Percentiles rank a stretch among this genome's conserved stretches.
These are phyloP conservation scores for Heteromyza rotundicornis DNA, from an alignment of 2,888 invertebrate genomes.

Conservation along the genomic window DNA sequence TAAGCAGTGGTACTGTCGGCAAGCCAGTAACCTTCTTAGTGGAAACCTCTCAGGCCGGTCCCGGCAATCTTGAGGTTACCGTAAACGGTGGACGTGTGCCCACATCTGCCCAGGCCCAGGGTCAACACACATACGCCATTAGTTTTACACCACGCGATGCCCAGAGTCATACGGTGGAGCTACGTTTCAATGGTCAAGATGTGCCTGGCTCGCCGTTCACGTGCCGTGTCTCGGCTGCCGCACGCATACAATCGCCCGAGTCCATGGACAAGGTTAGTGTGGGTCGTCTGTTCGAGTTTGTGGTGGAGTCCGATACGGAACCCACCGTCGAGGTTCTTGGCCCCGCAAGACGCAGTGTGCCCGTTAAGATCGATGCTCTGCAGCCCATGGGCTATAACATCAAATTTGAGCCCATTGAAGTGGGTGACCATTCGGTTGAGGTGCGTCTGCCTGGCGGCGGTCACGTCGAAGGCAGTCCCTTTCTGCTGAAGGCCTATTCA, in stretches of 20 bases:
- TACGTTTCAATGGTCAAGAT: slow-evolving; percentile 94
- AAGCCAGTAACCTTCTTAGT: slow-evolving; percentile 93
- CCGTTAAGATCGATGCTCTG: slow-evolving; percentile 67
- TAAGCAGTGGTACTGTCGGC: slow-evolving; percentile 85
- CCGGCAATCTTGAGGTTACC: slow-evolving; percentile 97
- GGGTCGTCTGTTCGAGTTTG: slow-evolving; percentile 81
- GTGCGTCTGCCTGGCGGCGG: slow-evolving; percentile 70
- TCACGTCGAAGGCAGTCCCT: slow-evolving; percentile 93
- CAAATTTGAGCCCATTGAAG: slow-evolving; percentile 84
- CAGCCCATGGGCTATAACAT: slow-evolving; percentile 65
- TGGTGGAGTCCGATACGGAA: slow-evolving; percentile 83
- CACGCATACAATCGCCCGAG: slow-evolving; percentile 83
- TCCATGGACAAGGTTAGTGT: slow-evolving; percentile 90
- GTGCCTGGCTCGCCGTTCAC: slow-evolving; percentile 78
- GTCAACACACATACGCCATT: slow-evolving; percentile 94
- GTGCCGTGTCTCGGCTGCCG: slow-evolving; percentile 74
- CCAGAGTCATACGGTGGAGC: slow-evolving; percentile 89
- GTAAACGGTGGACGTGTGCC: slow-evolving; percentile 98
- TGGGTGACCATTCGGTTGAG: slow-evolving; percentile 93
- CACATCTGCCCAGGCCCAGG: slow-evolving; percentile 95
- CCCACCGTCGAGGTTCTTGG: slow-evolving; percentile 83
- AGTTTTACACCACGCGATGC: slow-evolving; percentile 95
- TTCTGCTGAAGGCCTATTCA: slow-evolving; percentile 94
- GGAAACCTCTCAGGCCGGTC: slow-evolving; percentile 97
- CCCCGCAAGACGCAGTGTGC: slow-evolving; percentile 73